Evolutionary conservation across 2,888 invertebrate species (phyloP), one percentile per base, ranked within the genome.

Genomic region (Chymomyza caudatula): DNA sequence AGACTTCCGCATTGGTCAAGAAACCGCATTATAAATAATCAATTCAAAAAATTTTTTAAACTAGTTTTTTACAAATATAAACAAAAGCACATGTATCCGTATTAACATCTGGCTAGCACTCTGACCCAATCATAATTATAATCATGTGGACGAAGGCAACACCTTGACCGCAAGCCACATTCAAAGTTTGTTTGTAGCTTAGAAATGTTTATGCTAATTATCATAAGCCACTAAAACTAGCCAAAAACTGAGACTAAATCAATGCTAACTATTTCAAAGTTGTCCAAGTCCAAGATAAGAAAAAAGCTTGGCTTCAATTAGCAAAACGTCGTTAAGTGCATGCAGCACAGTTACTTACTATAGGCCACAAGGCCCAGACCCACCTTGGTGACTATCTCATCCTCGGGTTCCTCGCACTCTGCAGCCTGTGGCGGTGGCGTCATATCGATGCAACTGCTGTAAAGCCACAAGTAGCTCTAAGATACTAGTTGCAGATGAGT

Each of bases 401-500:
- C 86, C 55, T 87, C 87, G 1, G 79, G 72, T 25, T 85, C 84
- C 8, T 72, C 69, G 22, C 52, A 0, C n/a, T 60, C 62, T 5
- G 51, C 29, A 8, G 42, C n/a, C 76, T 29, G 55, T 72, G 49
- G 74, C 23, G 79, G 77, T 55, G 77, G 56, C 79, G 77, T 79
- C 51, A 19, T 60, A 19, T n/a, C 53, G 3, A 19, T 11, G 20
- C n/a, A 51, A 51, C 19, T 23, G 25, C 25, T 17, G n/a, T n/a
- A n/a, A n/a, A n/a, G n/a, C n/a, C n/a, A 4, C 4, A 22, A 11
- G 0, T 15, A 29, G 2, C 11, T 4, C 3, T 37, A 2, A 1
- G 37, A 47, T 13, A 58, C 73, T 69, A 88, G 71, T 87, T 83
- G 25, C 89, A 89, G 77, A 89, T 85, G 60, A 89, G 73, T 61